Base-by-base conservation (phyloP, 2,113 vertebrate species). In the Erythrocercus mccallii region DNA sequence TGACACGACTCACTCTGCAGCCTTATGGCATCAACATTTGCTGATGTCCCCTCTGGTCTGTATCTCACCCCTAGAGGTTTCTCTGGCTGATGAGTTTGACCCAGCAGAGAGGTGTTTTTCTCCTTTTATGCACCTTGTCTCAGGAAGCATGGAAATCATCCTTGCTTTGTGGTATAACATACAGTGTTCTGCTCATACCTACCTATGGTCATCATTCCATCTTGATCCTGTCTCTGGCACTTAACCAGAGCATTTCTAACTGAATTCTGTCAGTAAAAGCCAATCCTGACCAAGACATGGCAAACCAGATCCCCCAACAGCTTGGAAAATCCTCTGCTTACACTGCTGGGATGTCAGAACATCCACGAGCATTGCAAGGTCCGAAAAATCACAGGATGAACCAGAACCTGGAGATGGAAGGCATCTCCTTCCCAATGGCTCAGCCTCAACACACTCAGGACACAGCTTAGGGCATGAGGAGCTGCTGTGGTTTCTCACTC, bases 401-500 rank as follows among this genome's bases (percentile, higher is more conserved):
- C 18, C 45, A 81, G 35, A 77, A 33, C 19, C 62, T 31, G 53
- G 33, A 40, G 42, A 50, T 19, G 58, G 72, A 70, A 86, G 31
- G 38, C 12, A 5, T 51, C 68, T 83, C 64, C 62, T 18, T 94
- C 66, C n/a, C 68, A 47, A 12, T 19, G 56, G 71, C 54, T 88
- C 70, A 82, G 61, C 57, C 45, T 82, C 50, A 60, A 0, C 3
- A 2, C 33, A 15, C 56, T 84, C 57, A 74, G 5, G 82, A 11
- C 38, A 35, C 81, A 84, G 85, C 44, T 84, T 5, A 88, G 4
- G 42, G 72, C 60, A 71, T 8, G 81, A 94, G 57, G 73, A 96
- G 66, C 72, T 87, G 70, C 77, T 74, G 91, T 21, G 68, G 89
- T 92, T 97, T 96, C 92, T 91, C 81, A 68, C 91, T 83, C 37